phyloP scores from a whole-genome alignment of 2,113 vertebrate species.

The Athene cunicularia region DNA sequence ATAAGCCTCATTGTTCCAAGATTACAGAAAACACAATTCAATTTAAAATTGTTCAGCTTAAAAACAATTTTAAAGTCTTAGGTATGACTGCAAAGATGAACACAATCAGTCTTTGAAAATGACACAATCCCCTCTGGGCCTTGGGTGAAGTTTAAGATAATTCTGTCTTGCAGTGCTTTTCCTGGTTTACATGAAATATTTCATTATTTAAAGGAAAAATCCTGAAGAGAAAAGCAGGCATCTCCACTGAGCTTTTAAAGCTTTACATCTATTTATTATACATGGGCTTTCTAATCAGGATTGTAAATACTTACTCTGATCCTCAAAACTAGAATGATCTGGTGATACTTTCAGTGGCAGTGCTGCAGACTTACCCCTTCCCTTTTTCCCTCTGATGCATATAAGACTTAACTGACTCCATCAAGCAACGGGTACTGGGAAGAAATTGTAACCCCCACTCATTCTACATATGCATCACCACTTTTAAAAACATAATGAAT shows the following conservation, averaged over 20 bases:
- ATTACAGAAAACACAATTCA: neutral
- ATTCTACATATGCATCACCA: neutral
- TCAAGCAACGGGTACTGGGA: neutral
- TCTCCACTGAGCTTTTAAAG: neutral
- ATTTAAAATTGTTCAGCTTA: neutral
- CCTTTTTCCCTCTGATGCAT: neutral
- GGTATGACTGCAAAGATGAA: neutral
- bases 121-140: neutral
- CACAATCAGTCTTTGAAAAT: neutral
- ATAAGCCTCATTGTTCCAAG: neutral
- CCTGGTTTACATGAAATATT: neutral
- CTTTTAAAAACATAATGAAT: neutral
- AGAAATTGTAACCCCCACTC: neutral
- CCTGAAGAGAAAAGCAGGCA: neutral
- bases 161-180: neutral
- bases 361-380: neutral
- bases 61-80: neutral
- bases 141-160: neutral
- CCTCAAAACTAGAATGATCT: neutral
- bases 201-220: neutral
- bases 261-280: neutral
- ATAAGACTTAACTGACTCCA: neutral
- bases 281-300: neutral
- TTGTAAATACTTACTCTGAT: neutral
- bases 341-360: neutral